Evolutionary conservation across 2,113 vertebrate species (phyloP), one percentile per base, ranked within the genome.

Genomic region (Periophthalmus modestus): DNA sequence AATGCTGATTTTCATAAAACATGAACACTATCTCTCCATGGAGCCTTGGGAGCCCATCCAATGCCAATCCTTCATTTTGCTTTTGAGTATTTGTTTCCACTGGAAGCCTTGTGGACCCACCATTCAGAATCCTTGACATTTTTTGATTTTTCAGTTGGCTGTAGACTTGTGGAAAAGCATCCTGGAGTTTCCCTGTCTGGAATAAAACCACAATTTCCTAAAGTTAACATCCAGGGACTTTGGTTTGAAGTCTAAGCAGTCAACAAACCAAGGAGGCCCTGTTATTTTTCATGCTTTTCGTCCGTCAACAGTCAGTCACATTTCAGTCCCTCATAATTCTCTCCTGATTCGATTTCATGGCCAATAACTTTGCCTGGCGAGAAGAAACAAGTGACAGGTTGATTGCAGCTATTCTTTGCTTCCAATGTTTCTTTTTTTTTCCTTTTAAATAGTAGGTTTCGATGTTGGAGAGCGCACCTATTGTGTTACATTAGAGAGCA

Each of bases 41-140:
- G 65, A 75, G 81, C 75, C 74, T 66, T 72, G 72, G 85, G 76
- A 77, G 54, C 50, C 48, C 59, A 79, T 81, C 84, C 78, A 43
- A 28, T 71, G 83, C 78, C 80, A 82, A 83, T 71, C 28, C 61
- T 39, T 43, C 7, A 23, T 83, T 90, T 84, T 83, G 69, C 83
- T 68, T 74, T 78, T 65, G 67, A 66, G 62, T 61, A 80, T 83
- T 85, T 79, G 71, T 90, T 88, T 86, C 73, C 74, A 80, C 72
- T 80, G 74, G 71, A 87, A 68, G 72, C 43, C 58, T 81, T 18
- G 2, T 18, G 23, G 71, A 73, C 50, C 77, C 66, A 79, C 2
- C 47, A 34, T 63, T 77, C 33, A 24, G 52, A 70, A 79, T 88
- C 72, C 77, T 75, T 83, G 77, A 82, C 81, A 84, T 83, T 80